Evolutionary conservation across 2,113 vertebrate species (phyloP), one percentile per base, ranked within the genome.

Genomic region (Malurus cyaneus): DNA sequence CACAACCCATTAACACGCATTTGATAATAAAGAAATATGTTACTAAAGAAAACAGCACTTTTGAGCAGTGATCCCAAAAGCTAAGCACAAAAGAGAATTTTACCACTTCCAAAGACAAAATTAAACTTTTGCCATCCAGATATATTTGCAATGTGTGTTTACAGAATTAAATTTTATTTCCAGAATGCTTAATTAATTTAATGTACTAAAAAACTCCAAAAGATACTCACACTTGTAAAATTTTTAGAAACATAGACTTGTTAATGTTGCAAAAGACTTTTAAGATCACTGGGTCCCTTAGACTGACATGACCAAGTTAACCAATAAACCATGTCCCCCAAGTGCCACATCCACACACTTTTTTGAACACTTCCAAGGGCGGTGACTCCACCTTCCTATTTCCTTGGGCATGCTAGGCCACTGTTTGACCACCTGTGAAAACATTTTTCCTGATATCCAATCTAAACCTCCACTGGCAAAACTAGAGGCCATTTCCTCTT

Each of bases 181-280:
- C 39, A 66, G 53, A 80, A 66, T 16, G 14, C 3, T 6, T 34
- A 46, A 71, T 72, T 53, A 26, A 52, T 79, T 85, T 61, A 72
- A 36, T 36, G 28, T 36, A 61, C 78, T 56, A 14, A 46, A 53
- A 73, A 46, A 9, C 7, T 3, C 3, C 3, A 59, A 72, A 69
- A 32, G 0, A 67, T 20, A 64, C 0, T 1, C 11, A 25, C 32
- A 44, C 24, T 67, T 39, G 47, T 23, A 61, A 49, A 31, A 73
- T 54, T 25, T 42, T 60, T 21, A 52, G 26, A 36, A 60, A 28
- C 53, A 69, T 15, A 53, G 9, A 32, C 60, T 5, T 34, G 26
- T 44, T 60, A 32, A 60, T 14, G 44, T 5, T 77, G 46, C 6
- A 18, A 52, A 77, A 67, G 11, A 52, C 32, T 25, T 44, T 16